These are phyloP conservation scores for Lomographa bimaculata DNA, from an alignment of 2,888 invertebrate species.

Conservation along the genomic window DNA sequence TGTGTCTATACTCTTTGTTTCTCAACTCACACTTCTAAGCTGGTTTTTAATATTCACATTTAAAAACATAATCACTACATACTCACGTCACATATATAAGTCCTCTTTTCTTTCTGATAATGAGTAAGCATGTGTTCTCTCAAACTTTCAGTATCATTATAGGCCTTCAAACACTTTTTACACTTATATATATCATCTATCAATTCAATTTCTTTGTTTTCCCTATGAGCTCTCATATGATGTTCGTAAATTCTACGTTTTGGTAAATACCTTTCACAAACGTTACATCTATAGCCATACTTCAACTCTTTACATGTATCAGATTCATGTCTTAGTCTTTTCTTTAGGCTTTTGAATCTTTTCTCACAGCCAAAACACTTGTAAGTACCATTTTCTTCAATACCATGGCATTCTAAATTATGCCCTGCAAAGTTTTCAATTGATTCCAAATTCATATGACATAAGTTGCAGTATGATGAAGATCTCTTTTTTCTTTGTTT, in stretches of 20 bases:
- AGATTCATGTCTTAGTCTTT: constrained; percentile 56
- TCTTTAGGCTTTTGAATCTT: constrained; percentile 53
- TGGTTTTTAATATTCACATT: too few relatives aligned
- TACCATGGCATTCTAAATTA: constrained; percentile 56
- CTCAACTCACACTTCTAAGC: too few relatives aligned
- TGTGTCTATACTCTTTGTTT: too few relatives aligned
- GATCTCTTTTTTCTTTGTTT: constrained; percentile 44
- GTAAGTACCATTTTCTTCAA: constrained; percentile 45
- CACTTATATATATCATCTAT: constrained; percentile 63
- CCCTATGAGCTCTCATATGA: constrained; percentile 60
- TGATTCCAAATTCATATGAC: constrained; percentile 51
- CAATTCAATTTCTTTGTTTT: constrained; percentile 45
- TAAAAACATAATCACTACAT: too few relatives aligned
- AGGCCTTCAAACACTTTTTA: constrained; percentile 52
- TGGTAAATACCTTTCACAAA: constrained; percentile 58
- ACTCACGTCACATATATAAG: constrained; percentile 73
- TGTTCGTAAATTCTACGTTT: constrained; percentile 55
- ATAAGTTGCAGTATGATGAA: constrained; percentile 59
- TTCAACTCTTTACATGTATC: constrained; percentile 63
- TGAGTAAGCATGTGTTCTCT: constrained; percentile 45
- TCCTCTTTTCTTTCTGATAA: constrained; percentile 51
- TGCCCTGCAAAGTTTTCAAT: constrained; percentile 46
- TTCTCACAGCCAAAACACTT: constrained; percentile 73
- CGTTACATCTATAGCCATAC: constrained; percentile 64
- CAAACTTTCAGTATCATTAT: constrained; percentile 52